Base-by-base conservation (phyloP, 1,140 invertebrate genomes). In the Trissolcus basalis region DNA sequence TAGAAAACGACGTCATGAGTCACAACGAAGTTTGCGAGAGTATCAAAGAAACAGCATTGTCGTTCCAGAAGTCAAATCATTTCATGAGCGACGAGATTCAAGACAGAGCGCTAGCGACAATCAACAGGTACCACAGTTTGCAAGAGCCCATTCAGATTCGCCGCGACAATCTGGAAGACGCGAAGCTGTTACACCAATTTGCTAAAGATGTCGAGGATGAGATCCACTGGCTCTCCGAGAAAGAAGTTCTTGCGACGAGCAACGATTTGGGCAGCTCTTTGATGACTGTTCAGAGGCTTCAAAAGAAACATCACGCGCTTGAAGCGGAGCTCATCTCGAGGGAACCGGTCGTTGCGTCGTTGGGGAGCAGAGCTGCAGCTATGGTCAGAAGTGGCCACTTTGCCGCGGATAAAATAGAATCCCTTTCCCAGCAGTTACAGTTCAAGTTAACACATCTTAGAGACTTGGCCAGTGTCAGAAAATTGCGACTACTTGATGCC, bases 281-380 rank as follows among this genome's bases (percentile, higher is more conserved):
- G 41, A 93, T 94, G 14, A 94, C 96, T n/a, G 97, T 98, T 0
- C 97, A 99, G 83, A 95, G 95, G 80, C 88, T 99, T 47, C 97
- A 98, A 80, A 99, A 99, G 90, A 99, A 99, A 87, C 97, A 99
- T 87, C 92, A 95, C 75, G 92, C 92, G 0, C 81, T 97, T 4
- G 96, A 97, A 83, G 92, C 95, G 0, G 96, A 97, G 87, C 88
- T 97, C 8, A 89, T 91, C 32, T 93, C 93, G 7, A 92, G 96
- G 78, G 95, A 97, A 85, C 94, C 96, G 0, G 91, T 96, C 0
- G 92, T 97, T 1, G 87, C 91, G 9, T 91, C 92, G 0, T 86
- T 97, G 6, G 88, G 92, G 5, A 91, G 90, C 4, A 90, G 95
- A 55, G 95, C 94, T 0, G 89, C 92, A 4, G 91, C 94, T 67